A percentile compares a stretch with the other conserved stretches of the same genome.
phyloP scores from a whole-genome alignment of 2,888 invertebrate genomes.

The Cephus rjabovi region DNA sequence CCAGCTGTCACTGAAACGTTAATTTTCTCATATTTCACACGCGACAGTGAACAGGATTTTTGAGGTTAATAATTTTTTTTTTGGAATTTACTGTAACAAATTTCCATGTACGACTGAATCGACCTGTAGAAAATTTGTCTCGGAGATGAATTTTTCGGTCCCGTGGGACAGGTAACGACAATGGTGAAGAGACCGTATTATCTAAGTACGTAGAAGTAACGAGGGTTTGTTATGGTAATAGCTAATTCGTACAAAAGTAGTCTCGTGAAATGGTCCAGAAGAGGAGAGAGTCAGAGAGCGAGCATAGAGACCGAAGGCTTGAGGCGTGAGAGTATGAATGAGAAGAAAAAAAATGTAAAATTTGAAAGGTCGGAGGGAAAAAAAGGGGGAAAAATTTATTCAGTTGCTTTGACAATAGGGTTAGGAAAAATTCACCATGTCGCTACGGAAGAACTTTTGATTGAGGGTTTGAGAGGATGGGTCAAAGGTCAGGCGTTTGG shows the following conservation, averaged over 20 bases:
- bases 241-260: slow-evolving; percentile 7
- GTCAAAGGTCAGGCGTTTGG: background rate
- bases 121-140: background rate
- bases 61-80: background rate
- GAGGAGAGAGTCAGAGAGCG: background rate
- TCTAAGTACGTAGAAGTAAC: slow-evolving; percentile 21
- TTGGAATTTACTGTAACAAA: background rate
- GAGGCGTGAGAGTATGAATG: background rate
- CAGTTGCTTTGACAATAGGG: too few species aligned
- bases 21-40: background rate
- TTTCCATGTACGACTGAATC: background rate
- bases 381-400: background rate
- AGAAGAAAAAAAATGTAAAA: background rate
- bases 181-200: slow-evolving; percentile 10
- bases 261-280: background rate
- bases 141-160: background rate
- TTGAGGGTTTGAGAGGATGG: background rate
- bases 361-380: background rate
- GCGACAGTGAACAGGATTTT: background rate
- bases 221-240: slow-evolving; percentile 28
- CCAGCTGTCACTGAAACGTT: background rate
- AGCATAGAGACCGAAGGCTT: background rate
- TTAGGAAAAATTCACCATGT: background rate
- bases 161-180: background rate
- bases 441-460: background rate